Evolutionary conservation across 2,113 vertebrate species (phyloP), one percentile per base, ranked within the genome.

Genomic region (Sceloporus tristichus): DNA sequence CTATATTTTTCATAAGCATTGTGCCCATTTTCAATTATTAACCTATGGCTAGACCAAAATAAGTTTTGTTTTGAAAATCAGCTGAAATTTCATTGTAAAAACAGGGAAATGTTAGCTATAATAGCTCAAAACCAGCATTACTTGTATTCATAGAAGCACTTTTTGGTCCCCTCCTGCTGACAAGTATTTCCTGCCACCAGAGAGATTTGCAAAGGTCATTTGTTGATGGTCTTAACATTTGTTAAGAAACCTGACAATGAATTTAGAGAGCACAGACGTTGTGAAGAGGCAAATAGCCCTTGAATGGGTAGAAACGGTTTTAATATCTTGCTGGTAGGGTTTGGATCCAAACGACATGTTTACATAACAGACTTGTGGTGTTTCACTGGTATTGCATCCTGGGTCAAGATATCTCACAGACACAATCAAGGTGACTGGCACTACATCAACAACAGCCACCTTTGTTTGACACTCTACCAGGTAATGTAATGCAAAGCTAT

Each of bases 1-100:
- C 86, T 74, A 42, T 68, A 59, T 73, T 87, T 80, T 73, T 83
- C 27, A 87, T 40, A 81, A 87, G 5, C n/a, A 9, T 74, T 65
- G 3, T 71, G 34, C 56, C 16, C 6, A 62, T 62, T 42, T 62
- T 68, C 34, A 81, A 42, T 42, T 25, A 59, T 29, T 80, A 73
- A 59, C n/a, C 66, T 53, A 38, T 65, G 70, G 21, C 34, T 71
- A n/a, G 68, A 87, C 53, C 80, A 81, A 56, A 42, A 23, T 56
- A 23, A 40, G 48, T 18, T 54, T 14, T 62, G 53, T 59, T 74
- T 85, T 85, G 68, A 80, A 87, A 80, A 71, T 25, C 40, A 48
- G 77, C 53, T 48, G 48, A 48, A 48, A 48, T 48, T 48, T 48
- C 48, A 48, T 48, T 48, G 48, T 48, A 48, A 48, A 48, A 48